phyloP scores from a whole-genome alignment of 1,140 invertebrate species.

The Penaeus vannamei region DNA sequence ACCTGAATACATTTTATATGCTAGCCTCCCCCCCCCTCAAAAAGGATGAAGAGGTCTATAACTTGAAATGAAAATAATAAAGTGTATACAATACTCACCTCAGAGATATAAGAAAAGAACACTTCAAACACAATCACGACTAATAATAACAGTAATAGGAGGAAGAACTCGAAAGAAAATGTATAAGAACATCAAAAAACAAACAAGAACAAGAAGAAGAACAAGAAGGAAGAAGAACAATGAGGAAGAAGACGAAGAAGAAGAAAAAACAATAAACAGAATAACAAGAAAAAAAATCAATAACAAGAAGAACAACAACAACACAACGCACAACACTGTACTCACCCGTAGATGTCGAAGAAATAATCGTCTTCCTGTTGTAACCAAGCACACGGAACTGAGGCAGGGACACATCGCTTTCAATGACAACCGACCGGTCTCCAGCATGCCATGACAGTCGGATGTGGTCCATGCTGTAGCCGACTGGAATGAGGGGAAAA shows the following conservation, averaged over 20 bases:
- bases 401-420: conserved; percentile 92
- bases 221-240: not conserved
- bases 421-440: conserved; percentile 91
- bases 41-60: too few species aligned
- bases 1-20: too few species aligned
- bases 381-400: conserved; percentile 84
- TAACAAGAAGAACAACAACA: not conserved
- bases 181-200: too few species aligned
- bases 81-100: too few species aligned
- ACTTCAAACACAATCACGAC: too few species aligned
- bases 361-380: conserved; percentile 87
- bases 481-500: conserved; percentile 80
- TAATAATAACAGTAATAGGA: too few species aligned
- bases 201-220: too few species aligned
- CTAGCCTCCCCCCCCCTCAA: too few species aligned
- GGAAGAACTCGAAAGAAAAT: too few species aligned
- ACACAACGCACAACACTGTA: not conserved
- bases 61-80: too few species aligned
- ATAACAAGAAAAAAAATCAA: not conserved
- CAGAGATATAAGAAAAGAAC: too few species aligned
- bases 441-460: conserved; percentile 96
- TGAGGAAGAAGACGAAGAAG: not conserved
- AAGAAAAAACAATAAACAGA: not conserved
- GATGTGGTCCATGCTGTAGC: conserved; percentile 97
- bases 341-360: conserved; percentile 90